Percentiles rank a stretch among this genome's conserved stretches.
phyloP scores from a whole-genome alignment of 2,113 vertebrate species.

The Hystrix cristata region DNA sequence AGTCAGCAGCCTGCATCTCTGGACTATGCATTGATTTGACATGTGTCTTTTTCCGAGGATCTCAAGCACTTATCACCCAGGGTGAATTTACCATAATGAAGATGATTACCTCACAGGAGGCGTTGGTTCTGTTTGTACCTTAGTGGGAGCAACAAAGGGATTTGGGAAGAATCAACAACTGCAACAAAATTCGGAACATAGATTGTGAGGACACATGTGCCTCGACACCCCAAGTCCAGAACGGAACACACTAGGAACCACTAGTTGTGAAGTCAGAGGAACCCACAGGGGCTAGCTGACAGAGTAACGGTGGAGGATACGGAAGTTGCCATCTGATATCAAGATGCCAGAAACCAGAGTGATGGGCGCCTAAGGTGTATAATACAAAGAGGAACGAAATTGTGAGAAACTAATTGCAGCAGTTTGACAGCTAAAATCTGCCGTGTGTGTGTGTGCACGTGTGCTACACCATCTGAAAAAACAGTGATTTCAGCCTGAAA shows the following conservation, averaged over 20 bases:
- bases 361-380: too few relatives aligned
- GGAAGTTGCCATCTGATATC: neutral
- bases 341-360: neutral
- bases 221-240: neutral
- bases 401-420: neutral
- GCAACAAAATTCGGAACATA: neutral
- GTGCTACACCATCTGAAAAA: neutral
- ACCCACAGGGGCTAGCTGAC: rapidly evolving
- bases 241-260: neutral
- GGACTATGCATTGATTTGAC: neutral
- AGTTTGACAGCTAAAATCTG: neutral
- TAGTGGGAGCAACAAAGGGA: neutral
- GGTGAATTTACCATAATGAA: neutral
- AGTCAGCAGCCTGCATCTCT: neutral
- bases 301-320: neutral
- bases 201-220: neutral
- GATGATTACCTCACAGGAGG: neutral
- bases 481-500: neutral
- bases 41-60: neutral
- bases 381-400: neutral
- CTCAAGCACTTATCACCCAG: neutral
- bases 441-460: neutral
- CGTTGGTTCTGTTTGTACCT: neutral
- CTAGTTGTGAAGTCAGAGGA: neutral
- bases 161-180: neutral